Percentiles rank a stretch among this genome's conserved stretches.
phyloP scores from a whole-genome alignment of 2,888 invertebrate genomes.

The Drosophila villosipedis region DNA sequence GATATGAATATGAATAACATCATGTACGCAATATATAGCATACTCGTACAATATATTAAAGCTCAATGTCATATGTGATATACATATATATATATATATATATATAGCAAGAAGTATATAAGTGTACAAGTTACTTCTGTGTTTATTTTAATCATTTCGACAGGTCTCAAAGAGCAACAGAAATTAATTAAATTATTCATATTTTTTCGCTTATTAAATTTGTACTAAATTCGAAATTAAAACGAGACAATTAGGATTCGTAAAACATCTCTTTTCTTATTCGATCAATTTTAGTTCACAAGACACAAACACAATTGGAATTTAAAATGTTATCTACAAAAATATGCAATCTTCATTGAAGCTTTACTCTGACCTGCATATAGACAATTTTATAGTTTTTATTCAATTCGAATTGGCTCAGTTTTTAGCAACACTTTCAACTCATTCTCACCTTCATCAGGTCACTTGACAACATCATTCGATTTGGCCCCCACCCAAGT shows the following conservation, averaged over 20 bases:
- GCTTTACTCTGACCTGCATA: constrained; percentile 24
- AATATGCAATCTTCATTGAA: constrained; percentile 7
- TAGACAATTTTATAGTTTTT: constrained; percentile 26
- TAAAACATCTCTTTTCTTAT: neutral
- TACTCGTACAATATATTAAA: constrained; percentile 42
- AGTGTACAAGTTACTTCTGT: constrained; percentile 48
- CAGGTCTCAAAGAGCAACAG: constrained; percentile 19
- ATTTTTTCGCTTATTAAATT: constrained; percentile 28
- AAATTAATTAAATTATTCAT: constrained; percentile 21
- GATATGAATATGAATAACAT: constrained; percentile 45
- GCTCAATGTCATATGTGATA: constrained; percentile 64
- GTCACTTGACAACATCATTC: constrained; percentile 42
- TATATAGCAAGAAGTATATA: constrained; percentile 46
- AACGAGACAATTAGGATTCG: neutral
- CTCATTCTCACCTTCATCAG: constrained; percentile 35
- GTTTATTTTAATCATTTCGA: constrained; percentile 36
- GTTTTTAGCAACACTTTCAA: constrained; percentile 20
- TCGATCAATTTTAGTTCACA: constrained; percentile 1
- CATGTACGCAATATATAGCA: constrained; percentile 49
- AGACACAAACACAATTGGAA: constrained; percentile 18
- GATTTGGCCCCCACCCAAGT: constrained; percentile 38
- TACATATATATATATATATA: constrained; percentile 63
- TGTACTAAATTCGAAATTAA: constrained; percentile 4
- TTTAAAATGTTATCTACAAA: neutral
- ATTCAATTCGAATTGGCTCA: constrained; percentile 40